These are phyloP conservation scores for Lasius fuliginosus DNA, from an alignment of 2,888 invertebrate genomes.

Conservation along the genomic window DNA sequence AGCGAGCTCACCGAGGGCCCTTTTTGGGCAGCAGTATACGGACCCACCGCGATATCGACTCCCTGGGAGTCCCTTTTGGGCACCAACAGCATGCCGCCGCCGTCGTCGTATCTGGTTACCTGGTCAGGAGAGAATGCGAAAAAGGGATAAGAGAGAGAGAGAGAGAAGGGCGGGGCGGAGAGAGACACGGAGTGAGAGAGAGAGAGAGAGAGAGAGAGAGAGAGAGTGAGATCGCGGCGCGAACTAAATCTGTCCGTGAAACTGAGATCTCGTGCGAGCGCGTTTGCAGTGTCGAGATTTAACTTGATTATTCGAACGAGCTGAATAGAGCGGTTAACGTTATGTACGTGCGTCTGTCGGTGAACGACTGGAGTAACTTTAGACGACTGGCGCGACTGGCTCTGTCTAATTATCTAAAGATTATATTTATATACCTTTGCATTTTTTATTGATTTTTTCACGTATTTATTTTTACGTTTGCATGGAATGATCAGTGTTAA, in stretches of 20 bases:
- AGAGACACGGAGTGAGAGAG: conserved; percentile 47
- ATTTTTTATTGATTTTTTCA: background rate
- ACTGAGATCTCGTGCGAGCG: conserved; percentile 61
- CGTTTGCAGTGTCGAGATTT: conserved; percentile 58
- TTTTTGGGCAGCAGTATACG: conserved; percentile 56
- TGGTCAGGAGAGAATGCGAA: conserved; percentile 56
- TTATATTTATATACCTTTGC: background rate
- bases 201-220: conserved; percentile 48
- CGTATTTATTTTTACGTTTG: background rate
- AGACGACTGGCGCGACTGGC: background rate
- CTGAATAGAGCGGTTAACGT: conserved; percentile 36
- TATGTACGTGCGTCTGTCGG: conserved; percentile 8
- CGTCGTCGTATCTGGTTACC: conserved; percentile 78
- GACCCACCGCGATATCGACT: conserved; percentile 67
- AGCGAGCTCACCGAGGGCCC: conserved; percentile 43
- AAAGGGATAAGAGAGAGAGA: conserved; percentile 51
- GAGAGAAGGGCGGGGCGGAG: conserved; percentile 46
- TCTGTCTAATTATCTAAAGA: conserved; percentile 12
- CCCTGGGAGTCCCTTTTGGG: conserved; percentile 76
- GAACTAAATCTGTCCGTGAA: conserved; percentile 70
- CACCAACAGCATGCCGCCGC: conserved; percentile 73
- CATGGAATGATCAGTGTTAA: background rate
- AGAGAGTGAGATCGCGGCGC: conserved; percentile 61
- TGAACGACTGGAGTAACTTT: background rate
- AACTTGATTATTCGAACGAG: conserved; percentile 45